Evolutionary conservation across 2,113 vertebrate species (phyloP), one percentile per base, ranked within the genome.

Genomic region (Felis chaus): DNA sequence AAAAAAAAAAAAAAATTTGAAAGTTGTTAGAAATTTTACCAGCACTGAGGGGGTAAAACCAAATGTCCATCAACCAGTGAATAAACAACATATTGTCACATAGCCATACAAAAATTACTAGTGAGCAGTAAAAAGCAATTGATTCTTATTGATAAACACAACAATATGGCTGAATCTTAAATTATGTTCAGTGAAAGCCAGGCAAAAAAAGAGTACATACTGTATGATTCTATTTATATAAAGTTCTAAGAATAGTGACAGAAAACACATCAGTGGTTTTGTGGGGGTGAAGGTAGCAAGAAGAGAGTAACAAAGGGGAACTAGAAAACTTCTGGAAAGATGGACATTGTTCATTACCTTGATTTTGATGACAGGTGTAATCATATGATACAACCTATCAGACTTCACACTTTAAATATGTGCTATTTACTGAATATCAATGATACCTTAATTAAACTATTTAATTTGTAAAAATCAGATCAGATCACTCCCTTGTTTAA

Each of bases 41-140:
- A 96, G 65, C 14, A 81, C 10, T 63, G 7, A 87, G 19, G 27
- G 41, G 31, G 65, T 63, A 92, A 82, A 48, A 19, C 39, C 61
- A 85, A 89, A 89, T 65, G 57, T 55, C 57, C 41, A 69, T 18
- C 36, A 97, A 90, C 7, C 90, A 21, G 31, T 80, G 41, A 95
- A 80, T 57, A 81, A 84, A 85, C 16, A 84, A 85, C 16, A 86
- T 92, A 82, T 19, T 3, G 4, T 14, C 21, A 45, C 61, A 79
- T 31, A 83, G 7, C 71, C 48, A 91, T 4, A 93, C 45, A 87
- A 96, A 76, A 15, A 80, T 19, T 50, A 61, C 19, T 61, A 74
- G 5, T 48, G 81, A 81, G 41, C 76, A 95, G 91, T 50, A 94
- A 91, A 82, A 96, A 94, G 29, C 31, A 90, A 71, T 23, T 19